Conservation (phyloP, 2,113 vertebrate genomes). For the Notechis scutatus region DNA sequence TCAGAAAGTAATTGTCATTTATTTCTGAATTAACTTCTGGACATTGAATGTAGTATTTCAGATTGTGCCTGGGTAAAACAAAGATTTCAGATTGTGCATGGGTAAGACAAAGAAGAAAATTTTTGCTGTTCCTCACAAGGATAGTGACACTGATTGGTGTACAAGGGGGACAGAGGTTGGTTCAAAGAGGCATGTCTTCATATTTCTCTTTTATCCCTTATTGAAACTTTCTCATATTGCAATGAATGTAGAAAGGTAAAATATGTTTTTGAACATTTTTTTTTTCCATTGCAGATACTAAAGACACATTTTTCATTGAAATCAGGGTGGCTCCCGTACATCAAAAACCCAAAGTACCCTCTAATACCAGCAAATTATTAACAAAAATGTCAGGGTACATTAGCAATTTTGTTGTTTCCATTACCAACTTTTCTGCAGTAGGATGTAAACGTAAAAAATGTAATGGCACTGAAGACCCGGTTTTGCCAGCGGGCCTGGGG, state of each 20-base stretch:
- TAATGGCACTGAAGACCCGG: no score
- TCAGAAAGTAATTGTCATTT: background rate
- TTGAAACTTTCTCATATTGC: background rate
- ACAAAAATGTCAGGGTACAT: background rate
- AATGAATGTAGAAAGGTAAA: background rate
- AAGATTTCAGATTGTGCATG: no score
- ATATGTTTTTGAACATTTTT: background rate
- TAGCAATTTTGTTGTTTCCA: background rate
- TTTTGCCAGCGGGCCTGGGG: no score
- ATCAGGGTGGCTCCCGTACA: background rate
- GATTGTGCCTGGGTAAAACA: background rate
- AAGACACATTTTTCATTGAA: background rate
- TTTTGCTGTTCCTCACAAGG: background rate
- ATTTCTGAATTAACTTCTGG: background rate
- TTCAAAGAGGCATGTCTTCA: background rate
- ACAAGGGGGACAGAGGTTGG: background rate
- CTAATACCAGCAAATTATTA: background rate
- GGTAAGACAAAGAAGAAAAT: background rate
- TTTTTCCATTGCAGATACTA: background rate
- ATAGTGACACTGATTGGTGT: background rate
- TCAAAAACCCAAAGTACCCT: background rate
- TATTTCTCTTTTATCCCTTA: background rate
- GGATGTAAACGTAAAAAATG: no score
- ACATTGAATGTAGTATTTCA: background rate
- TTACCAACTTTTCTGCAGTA: background rate